These are phyloP conservation scores for Cyprichromis sp. DNA, from an alignment of 2,113 vertebrate species.

Conservation along the genomic window DNA sequence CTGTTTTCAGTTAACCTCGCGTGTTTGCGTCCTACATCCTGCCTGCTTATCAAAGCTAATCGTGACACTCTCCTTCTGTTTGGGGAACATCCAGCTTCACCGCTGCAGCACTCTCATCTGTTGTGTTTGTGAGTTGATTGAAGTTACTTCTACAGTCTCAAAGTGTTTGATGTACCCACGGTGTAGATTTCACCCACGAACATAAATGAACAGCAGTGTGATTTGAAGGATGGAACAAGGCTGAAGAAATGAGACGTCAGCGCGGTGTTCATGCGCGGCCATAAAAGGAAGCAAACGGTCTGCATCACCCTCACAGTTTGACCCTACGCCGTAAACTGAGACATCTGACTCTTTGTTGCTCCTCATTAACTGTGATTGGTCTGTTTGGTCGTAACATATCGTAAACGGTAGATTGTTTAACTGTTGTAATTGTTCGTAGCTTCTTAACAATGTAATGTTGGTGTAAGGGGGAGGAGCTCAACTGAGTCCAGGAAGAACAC, in stretches of 20 bases:
- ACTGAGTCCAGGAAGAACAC: neutral
- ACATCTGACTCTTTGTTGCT: neutral
- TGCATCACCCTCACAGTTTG: neutral
- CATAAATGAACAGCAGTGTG: neutral
- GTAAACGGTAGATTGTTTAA: neutral
- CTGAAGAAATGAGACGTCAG: neutral
- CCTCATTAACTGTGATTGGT: neutral
- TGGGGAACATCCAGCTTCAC: neutral
- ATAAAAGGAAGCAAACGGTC: neutral
- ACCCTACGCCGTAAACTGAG: neutral
- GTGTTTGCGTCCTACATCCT: neutral
- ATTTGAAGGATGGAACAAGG: neutral
- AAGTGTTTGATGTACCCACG: neutral
- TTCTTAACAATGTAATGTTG: neutral
- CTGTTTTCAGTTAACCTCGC: rapidly evolving
- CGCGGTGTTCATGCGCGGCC: rapidly evolving
- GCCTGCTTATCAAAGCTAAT: neutral
- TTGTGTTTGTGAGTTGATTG: rapidly evolving
- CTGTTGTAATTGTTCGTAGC: neutral
- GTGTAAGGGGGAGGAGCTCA: neutral
- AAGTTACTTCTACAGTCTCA: neutral
- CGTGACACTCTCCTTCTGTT: rapidly evolving
- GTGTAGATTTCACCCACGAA: neutral
- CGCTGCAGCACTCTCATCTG: neutral
- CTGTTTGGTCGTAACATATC: rapidly evolving